A percentile compares a stretch with the other conserved stretches of the same genome.
Conservation (phyloP, 2,888 invertebrate species). For the Coenonympha glycerion region DNA sequence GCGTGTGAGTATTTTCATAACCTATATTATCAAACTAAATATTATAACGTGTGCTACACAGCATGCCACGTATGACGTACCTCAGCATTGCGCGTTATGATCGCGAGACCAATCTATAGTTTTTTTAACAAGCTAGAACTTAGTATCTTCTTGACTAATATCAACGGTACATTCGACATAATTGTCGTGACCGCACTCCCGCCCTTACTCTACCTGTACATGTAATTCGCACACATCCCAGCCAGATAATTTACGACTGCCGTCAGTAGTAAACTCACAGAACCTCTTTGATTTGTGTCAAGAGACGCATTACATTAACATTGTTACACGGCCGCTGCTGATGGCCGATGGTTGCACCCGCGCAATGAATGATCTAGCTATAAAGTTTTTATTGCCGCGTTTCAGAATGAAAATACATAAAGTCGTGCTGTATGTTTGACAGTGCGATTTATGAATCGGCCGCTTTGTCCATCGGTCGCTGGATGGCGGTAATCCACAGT, state of each 20-base stretch:
- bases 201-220: slow-evolving; percentile 17
- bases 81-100: too few species aligned
- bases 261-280: slow-evolving; percentile 20
- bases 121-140: not conserved
- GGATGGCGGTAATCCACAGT: slow-evolving; percentile 15
- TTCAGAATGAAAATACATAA: slow-evolving; percentile 21
- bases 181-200: not conserved
- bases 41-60: too few species aligned
- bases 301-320: slow-evolving; percentile 31
- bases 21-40: too few species aligned
- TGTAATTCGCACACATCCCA: slow-evolving; percentile 8
- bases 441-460: slow-evolving; percentile 7
- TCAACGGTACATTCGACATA: too few species aligned
- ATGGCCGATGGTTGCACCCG: too few species aligned
- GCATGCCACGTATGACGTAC: too few species aligned
- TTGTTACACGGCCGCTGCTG: slow-evolving; percentile 37
- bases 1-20: too few species aligned
- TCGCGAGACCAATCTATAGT: not conserved
- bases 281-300: slow-evolving; percentile 35
- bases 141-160: not conserved
- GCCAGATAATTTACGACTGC: slow-evolving; percentile 18
- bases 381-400: slow-evolving; percentile 29
- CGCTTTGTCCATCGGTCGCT: not conserved
- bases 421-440: slow-evolving; percentile 15
- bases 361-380: slow-evolving; percentile 31